Base-by-base conservation (phyloP, 2,113 vertebrate genomes). In the Furnarius figulus region DNA sequence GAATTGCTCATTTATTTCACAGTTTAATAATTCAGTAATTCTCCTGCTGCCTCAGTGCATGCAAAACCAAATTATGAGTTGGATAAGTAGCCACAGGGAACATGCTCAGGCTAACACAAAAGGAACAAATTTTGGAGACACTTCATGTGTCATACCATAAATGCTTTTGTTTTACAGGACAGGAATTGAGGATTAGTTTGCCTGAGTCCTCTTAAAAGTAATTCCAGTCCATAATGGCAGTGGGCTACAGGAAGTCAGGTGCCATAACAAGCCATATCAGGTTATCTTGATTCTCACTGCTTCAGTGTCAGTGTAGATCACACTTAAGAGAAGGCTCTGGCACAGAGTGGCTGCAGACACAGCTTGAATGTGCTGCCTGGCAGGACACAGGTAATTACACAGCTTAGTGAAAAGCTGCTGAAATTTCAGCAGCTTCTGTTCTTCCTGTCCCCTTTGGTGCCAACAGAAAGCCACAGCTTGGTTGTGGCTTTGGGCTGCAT, bases 181-280 rank as follows among this genome's bases (percentile, higher is more conserved):
- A 15, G 66, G 33, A 82, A 42, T 63, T 1, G 2, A 63, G 33
- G 33, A 52, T 16, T 6, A 49, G 18, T 9, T 62, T 59, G 7
- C 44, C 23, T 0, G 1, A 80, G 66, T 39, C 22, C n/a, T 66
- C 5, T 56, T 74, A 3, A 37, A 19, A 19, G 33, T 65, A 35
- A 33, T 70, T 50, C 33, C 28, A 70, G 55, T 31, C 24, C 3
- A 3, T 18, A 40, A 27, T 2, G 44, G 46, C 47, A 82, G 0
- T 4, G 22, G 28, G 22, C 33, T 53, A 20, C 37, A 58, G n/a
- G 49, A 61, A 62, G 55, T 68, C 12, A 33, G 14, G 40, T 66
- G 39, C n/a, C 1, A 4, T n/a, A 73, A 40, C 35, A 21, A 79
- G 33, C 28, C 1, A 0, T 24, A 20, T 20, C 6, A 14, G 15